These are phyloP conservation scores for Bombus vancouverensis DNA, from an alignment of 1,140 invertebrate species.

Conservation along the genomic window DNA sequence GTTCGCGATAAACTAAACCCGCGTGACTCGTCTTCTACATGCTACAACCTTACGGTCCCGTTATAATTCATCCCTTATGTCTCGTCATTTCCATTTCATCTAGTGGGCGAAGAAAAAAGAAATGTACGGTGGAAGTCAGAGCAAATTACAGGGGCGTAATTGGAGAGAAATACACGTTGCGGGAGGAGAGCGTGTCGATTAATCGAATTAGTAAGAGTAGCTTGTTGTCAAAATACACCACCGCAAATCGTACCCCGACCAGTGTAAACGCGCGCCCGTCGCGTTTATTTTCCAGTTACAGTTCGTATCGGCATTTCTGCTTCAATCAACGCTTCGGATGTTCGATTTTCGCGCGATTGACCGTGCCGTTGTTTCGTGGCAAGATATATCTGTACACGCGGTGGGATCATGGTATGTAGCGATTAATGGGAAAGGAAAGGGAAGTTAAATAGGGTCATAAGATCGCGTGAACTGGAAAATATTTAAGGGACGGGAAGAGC, in stretches of 20 bases:
- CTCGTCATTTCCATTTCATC: not conserved
- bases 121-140: no score
- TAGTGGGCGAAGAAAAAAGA: not conserved
- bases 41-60: no score
- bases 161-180: conserved; percentile 5
- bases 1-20: conserved; percentile 40
- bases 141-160: not conserved
- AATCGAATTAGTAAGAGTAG: conserved; percentile 42
- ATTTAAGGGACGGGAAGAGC: not conserved
- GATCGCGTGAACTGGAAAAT: not conserved
- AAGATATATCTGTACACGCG: not conserved
- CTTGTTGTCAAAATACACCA: conserved; percentile 49
- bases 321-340: conserved; percentile 41
- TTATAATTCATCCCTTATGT: not conserved
- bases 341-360: conserved; percentile 41
- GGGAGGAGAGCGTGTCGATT: not conserved
- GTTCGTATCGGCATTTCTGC: conserved; percentile 46
- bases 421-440: no score
- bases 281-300: conserved; percentile 50
- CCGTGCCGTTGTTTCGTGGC: not conserved
- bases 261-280: conserved; percentile 19
- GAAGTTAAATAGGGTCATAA: no score
- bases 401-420: not conserved
- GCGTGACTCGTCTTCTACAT: not conserved
- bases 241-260: conserved; percentile 41